phyloP scores from a whole-genome alignment of 2,113 vertebrate species.

The Ailuropoda melanoleuca region DNA sequence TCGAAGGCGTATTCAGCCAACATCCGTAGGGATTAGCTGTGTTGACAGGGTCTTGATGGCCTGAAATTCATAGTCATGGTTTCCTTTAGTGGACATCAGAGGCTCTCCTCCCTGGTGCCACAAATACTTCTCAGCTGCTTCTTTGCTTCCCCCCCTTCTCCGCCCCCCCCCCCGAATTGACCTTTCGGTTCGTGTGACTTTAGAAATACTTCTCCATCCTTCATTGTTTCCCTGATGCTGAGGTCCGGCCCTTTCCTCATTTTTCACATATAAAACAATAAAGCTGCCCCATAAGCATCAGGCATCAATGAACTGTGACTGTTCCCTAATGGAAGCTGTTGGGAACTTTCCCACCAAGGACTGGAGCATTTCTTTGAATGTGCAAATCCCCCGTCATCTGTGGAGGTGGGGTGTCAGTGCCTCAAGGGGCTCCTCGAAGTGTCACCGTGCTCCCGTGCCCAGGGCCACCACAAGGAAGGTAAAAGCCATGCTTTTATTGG shows the following conservation, averaged over 20 bases:
- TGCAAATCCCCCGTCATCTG: neutral
- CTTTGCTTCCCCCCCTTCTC: neutral
- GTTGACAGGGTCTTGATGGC: conserved; percentile 81
- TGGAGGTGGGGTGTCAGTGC: neutral
- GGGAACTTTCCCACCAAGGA: conserved; percentile 45
- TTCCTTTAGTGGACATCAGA: conserved; percentile 63
- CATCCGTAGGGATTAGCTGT: conserved; percentile 79
- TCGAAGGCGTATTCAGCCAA: conserved; percentile 75
- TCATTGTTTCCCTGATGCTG: conserved; percentile 10
- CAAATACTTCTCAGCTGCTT: conserved; percentile 65
- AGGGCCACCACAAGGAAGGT: rapidly evolving
- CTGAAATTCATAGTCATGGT: conserved; percentile 62
- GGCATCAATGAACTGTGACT: conserved; percentile 54
- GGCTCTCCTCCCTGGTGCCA: conserved; percentile 19
- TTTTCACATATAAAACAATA: conserved; percentile 60
- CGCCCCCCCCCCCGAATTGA: neutral
- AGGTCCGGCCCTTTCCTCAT: conserved; percentile 1
- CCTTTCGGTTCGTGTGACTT: conserved; percentile 26
- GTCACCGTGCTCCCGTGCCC: neutral
- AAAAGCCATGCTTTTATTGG: neutral
- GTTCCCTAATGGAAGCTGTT: conserved; percentile 40
- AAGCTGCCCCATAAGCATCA: neutral
- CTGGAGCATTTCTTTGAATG: neutral
- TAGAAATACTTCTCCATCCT: conserved; percentile 55
- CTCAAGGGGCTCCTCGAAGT: neutral